Evolutionary conservation across 2,797 vertebrate species (phyloP).

Genomic region (Tangara arthus): DNA sequence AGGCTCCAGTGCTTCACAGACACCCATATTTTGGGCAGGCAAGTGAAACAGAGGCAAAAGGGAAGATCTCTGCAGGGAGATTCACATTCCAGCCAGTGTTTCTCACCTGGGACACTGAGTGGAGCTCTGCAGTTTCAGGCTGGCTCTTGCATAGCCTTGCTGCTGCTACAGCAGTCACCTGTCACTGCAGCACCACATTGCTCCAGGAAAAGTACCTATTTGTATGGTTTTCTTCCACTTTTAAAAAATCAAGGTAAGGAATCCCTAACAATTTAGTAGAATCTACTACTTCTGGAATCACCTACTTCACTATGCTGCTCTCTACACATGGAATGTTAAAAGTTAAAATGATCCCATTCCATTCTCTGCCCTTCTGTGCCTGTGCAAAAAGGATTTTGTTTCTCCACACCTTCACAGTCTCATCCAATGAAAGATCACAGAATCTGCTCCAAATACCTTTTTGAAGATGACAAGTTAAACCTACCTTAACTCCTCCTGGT

Average conservation of each 20-base stretch:
- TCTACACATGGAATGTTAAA: fast-evolving
- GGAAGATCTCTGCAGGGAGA: neutral
- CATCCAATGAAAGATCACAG: neutral
- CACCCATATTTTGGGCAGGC: neutral
- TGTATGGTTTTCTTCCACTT: neutral
- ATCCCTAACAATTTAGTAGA: neutral
- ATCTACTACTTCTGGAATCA: neutral
- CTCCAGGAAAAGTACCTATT: neutral
- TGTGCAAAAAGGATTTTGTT: neutral
- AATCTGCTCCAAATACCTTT: neutral
- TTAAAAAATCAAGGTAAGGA: neutral
- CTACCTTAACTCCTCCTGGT: slow-evolving; percentile 96
- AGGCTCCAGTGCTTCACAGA: neutral
- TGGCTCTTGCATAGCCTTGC: neutral
- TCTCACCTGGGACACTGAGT: neutral
- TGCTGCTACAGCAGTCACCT: neutral
- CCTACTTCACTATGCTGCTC: neutral
- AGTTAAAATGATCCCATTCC: neutral
- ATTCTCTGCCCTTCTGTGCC: neutral
- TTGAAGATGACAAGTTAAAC: neutral
- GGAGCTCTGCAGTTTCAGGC: neutral
- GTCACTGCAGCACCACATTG: neutral
- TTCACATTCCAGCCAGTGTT: neutral
- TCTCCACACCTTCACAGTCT: neutral
- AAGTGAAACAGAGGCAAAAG: neutral